phyloP scores from a whole-genome alignment of 2,888 invertebrate genomes.

The Tenthredo amoena region DNA sequence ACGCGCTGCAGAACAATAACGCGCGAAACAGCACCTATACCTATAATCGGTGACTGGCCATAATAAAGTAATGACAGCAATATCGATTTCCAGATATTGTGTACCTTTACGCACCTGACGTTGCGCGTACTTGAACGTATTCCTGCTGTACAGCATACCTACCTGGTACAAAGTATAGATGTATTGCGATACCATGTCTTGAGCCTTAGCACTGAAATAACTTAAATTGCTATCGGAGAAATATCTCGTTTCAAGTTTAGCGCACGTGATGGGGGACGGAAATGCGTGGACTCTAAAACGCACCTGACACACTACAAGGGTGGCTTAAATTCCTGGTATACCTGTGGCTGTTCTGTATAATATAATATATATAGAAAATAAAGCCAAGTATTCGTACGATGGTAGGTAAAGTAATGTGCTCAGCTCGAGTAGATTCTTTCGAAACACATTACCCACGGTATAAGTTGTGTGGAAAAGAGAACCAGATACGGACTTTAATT shows the following conservation, averaged over 20 bases:
- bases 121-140: background rate
- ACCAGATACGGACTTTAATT: slow-evolving; percentile 31
- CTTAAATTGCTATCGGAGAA: slow-evolving; percentile 36
- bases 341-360: slow-evolving; percentile 8
- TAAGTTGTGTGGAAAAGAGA: background rate
- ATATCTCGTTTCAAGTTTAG: slow-evolving; percentile 49
- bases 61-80: slow-evolving; percentile 41
- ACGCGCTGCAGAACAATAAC: slow-evolving; percentile 41
- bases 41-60: slow-evolving; percentile 3
- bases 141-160: background rate
- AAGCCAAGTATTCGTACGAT: background rate
- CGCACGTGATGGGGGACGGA: slow-evolving; percentile 29
- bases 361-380: background rate
- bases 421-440: background rate
- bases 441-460: background rate
- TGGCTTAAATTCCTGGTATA: slow-evolving; percentile 7
- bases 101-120: slow-evolving; percentile 8
- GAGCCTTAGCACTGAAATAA: slow-evolving; percentile 22
- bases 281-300: slow-evolving; percentile 40
- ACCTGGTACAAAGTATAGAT: background rate
- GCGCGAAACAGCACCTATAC: background rate
- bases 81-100: slow-evolving; percentile 43
- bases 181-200: background rate
- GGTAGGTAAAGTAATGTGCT: background rate
- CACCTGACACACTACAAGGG: slow-evolving; percentile 24